These are phyloP conservation scores for Agapornis roseicollis DNA, from an alignment of 2,113 vertebrate genomes.

Conservation along the genomic window DNA sequence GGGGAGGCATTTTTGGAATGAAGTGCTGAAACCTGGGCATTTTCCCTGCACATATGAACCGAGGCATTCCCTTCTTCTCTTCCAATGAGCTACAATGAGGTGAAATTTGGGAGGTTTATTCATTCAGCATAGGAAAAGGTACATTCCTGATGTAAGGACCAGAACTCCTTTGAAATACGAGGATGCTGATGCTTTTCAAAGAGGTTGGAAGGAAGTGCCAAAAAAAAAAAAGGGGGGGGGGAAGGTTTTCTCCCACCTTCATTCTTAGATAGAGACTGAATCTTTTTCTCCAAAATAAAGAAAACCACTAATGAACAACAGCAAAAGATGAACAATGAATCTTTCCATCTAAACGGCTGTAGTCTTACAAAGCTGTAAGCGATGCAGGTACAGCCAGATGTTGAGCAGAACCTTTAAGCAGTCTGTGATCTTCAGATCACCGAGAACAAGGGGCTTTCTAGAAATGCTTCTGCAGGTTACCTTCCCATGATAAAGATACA, in stretches of 20 bases:
- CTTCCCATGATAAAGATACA: not conserved
- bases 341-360: not conserved
- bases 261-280: not conserved
- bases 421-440: not conserved
- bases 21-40: not conserved
- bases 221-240: not conserved
- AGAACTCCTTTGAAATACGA: not conserved
- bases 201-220: not conserved
- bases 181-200: not conserved
- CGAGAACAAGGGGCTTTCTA: not conserved
- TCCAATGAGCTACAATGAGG: not conserved
- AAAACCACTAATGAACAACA: not conserved
- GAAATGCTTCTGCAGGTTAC: not conserved
- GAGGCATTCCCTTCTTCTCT: not conserved
- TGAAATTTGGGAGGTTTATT: not conserved
- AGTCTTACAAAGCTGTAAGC: not conserved
- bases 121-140: not conserved
- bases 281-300: not conserved
- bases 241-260: not conserved
- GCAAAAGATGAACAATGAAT: not conserved
- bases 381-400: not conserved
- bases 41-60: not conserved
- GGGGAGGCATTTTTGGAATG: accelerated
- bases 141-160: not conserved
- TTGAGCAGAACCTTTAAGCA: not conserved